These are phyloP conservation scores for Felis chaus DNA, from an alignment of 2,113 vertebrate species.

Conservation along the genomic window DNA sequence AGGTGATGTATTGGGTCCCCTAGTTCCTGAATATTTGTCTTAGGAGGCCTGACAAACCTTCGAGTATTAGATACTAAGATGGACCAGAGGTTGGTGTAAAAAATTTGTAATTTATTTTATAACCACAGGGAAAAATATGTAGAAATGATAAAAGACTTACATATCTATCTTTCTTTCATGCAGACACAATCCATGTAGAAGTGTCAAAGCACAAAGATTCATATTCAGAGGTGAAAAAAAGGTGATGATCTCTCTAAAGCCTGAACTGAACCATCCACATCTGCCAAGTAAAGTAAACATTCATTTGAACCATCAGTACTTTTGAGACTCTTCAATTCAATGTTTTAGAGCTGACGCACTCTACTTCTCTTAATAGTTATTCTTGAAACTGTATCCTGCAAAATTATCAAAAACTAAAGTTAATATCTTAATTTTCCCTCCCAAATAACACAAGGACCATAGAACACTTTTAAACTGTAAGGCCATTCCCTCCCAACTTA, in stretches of 20 bases:
- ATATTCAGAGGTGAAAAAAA: not conserved
- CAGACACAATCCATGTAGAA: conserved; percentile 8
- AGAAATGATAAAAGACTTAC: conserved; percentile 15
- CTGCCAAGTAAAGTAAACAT: conserved; percentile 53
- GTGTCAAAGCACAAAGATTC: not conserved
- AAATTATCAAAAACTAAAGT: not conserved
- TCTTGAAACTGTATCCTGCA: not conserved
- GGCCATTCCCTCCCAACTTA: not conserved
- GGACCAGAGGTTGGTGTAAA: not conserved
- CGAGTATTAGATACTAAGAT: conserved; percentile 4
- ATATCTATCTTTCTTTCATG: not conserved
- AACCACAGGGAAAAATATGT: not conserved
- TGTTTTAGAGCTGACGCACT: not conserved
- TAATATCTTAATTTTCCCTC: not conserved
- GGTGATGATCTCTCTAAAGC: not conserved
- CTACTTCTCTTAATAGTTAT: not conserved
- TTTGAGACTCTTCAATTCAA: conserved; percentile 31
- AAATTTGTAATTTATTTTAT: conserved; percentile 43
- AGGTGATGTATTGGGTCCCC: not conserved
- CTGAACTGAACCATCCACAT: conserved; percentile 1
- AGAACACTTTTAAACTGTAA: not conserved
- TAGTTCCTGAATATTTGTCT: not conserved
- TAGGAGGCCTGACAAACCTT: not conserved
- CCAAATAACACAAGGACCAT: not conserved
- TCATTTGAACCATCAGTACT: not conserved